These are phyloP conservation scores for Nesometra sesokonis DNA, from an alignment of 35 echinoderm and acorn worm genomes.

Conservation along the genomic window DNA sequence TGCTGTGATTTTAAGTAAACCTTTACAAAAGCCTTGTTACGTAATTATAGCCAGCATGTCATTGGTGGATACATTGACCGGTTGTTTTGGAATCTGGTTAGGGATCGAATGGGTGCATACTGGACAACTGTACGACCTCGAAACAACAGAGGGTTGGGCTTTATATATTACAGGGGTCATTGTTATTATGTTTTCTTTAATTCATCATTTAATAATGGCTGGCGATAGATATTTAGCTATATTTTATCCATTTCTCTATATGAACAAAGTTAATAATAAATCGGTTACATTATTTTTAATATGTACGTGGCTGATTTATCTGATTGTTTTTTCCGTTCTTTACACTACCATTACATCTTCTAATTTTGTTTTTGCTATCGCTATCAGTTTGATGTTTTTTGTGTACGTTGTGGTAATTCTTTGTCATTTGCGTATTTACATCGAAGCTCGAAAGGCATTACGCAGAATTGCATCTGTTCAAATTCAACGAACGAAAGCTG, in stretches of 20 bases:
- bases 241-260: background rate
- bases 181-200: background rate
- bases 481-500: background rate
- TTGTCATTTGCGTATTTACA: background rate
- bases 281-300: background rate
- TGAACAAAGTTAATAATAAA: background rate
- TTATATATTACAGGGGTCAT: background rate
- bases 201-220: background rate
- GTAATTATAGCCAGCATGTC: background rate
- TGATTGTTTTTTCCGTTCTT: background rate
- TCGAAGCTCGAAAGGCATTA: background rate
- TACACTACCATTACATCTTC: background rate
- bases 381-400: background rate
- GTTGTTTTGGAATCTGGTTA: background rate
- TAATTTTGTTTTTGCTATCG: background rate
- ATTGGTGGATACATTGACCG: background rate
- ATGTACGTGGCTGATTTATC: background rate
- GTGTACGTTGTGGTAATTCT: background rate
- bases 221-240: background rate
- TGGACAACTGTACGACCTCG: background rate
- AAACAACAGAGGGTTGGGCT: background rate
- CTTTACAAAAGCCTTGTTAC: background rate
- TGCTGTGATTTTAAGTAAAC: background rate
- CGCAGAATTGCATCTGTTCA: background rate
- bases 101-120: background rate